These are phyloP conservation scores for Aurelia sp. DNA, from an alignment of 30 jellyfish, hydroid and myxozoan genomes.

Conservation along the genomic window DNA sequence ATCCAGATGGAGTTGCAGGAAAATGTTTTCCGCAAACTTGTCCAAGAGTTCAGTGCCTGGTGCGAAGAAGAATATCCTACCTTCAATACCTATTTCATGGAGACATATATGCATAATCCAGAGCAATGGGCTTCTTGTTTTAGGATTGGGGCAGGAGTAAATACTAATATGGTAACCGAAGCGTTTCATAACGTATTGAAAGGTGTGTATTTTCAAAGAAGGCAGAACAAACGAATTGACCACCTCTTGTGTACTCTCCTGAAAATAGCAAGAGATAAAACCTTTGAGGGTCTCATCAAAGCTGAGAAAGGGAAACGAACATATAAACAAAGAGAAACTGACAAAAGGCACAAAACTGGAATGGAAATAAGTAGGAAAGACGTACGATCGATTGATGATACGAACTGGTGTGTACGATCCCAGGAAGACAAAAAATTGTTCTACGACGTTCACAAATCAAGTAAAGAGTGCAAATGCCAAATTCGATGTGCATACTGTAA, in stretches of 20 bases:
- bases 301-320: background rate
- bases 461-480: background rate
- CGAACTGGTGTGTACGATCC: background rate
- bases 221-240: background rate
- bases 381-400: background rate
- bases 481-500: background rate
- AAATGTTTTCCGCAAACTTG: background rate
- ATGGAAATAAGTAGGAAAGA: background rate
- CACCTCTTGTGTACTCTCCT: background rate
- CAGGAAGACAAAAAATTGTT: background rate
- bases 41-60: slow-evolving; percentile 21
- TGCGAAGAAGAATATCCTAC: background rate
- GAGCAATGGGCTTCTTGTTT: slow-evolving; percentile 38
- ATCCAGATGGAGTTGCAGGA: background rate
- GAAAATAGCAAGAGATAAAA: background rate
- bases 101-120: background rate
- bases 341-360: background rate
- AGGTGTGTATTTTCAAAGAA: slow-evolving; percentile 1
- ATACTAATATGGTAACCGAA: slow-evolving; percentile 32
- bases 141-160: slow-evolving; percentile 28
- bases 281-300: background rate
- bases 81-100: slow-evolving; percentile 14
- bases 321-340: background rate
- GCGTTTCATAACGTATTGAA: slow-evolving; percentile 3
- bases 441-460: no score